phyloP scores from a whole-genome alignment of 2,888 invertebrate species.

The Coecobrya sp. region DNA sequence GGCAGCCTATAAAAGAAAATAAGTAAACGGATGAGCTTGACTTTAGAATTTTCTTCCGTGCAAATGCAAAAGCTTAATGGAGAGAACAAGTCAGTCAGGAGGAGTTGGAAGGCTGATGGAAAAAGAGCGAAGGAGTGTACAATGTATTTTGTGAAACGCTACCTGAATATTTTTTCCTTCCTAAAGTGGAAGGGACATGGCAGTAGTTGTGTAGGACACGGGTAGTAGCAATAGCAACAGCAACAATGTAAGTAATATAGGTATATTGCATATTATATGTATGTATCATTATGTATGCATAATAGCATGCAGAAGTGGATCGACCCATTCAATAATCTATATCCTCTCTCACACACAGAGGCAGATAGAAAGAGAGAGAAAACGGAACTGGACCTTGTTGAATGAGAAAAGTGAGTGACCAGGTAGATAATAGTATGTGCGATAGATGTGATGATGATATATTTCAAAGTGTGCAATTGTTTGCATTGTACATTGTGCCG shows the following conservation, averaged over 20 bases:
- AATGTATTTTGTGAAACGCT: slow-evolving; percentile 9
- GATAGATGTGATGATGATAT: neutral
- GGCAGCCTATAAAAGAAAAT: neutral
- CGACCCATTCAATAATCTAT: slow-evolving; percentile 24
- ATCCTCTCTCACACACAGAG: neutral
- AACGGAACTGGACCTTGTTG: slow-evolving; percentile 28
- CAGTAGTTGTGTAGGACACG: neutral
- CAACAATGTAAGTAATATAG: too few species aligned
- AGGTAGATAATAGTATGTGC: neutral
- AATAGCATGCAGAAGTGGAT: neutral
- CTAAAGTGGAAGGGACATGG: neutral
- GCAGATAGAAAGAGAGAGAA: neutral
- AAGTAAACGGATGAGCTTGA: slow-evolving; percentile 44
- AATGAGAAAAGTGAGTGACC: slow-evolving; percentile 19
- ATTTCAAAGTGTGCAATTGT: slow-evolving; percentile 1
- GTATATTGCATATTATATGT: neutral
- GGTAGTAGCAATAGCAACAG: neutral
- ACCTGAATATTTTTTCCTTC: slow-evolving; percentile 42
- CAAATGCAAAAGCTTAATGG: neutral
- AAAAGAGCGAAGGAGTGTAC: slow-evolving; percentile 17
- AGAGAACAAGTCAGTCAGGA: neutral
- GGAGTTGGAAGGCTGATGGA: slow-evolving; percentile 17
- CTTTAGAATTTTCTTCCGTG: neutral
- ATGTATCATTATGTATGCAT: neutral
- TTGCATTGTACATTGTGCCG: neutral